Evolutionary conservation across 92 coral and sea anemone genomes (phyloP), one percentile per base, ranked within the genome.

Genomic region (Epizoanthus fatuus): DNA sequence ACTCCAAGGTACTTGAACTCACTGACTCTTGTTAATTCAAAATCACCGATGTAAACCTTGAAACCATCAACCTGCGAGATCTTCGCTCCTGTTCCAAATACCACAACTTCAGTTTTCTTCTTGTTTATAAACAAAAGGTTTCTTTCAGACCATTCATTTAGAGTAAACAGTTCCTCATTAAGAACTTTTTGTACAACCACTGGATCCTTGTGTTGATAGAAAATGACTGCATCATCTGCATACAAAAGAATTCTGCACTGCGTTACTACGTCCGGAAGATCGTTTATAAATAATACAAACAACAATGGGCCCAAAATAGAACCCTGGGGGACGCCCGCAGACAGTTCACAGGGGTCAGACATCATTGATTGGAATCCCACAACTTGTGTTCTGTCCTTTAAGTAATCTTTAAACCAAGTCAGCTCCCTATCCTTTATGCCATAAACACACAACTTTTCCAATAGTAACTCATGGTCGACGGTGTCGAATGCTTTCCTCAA

Each of bases 261-360:
- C 63, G 69, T 10, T 54, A 57, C 39, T 80, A 62, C 53, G 51
- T 80, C 67, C 9, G 74, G 85, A 19, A 80, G 69, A 77, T 77
- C 71, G 58, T 77, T 77, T 77, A 77, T 77, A 45, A 53, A 77
- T 54, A 56, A 53, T 54, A 77, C 32, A 38, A 77, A 77, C 70
- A 77, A 38, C 37, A 77, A 77, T 4, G 83, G 83, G 12, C 83
- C 83, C 63, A 55, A 6, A n/a, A 77, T 57, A 44, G 83, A 77
- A 51, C 83, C 83, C 83, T 77, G 83, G 16, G 83, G 83, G 32
- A 77, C 71, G 10, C 83, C 83, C 32, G 72, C 72, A 77, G 66
- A 77, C 63, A 19, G 25, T 22, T 22, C 25, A 22, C 25, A 22
- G 25, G 25, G 25, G 25, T 22, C 25, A 22, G 25, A 22, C 62